Percentiles rank a stretch among this genome's conserved stretches.
phyloP scores from a whole-genome alignment of 92 coral and sea anemone species.

The Porites rus region DNA sequence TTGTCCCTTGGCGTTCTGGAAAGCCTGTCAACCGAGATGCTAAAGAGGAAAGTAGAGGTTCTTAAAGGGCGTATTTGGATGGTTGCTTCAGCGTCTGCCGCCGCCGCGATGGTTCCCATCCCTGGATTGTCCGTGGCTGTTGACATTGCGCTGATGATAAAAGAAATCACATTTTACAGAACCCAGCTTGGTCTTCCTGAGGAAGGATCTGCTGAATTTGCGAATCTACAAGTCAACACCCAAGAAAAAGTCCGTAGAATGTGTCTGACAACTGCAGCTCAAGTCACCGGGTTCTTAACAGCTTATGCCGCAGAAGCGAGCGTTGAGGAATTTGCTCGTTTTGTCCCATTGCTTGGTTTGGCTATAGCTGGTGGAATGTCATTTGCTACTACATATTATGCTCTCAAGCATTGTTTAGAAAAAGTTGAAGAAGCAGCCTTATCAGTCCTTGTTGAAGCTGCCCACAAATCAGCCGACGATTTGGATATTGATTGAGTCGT shows the following conservation, averaged over 20 bases:
- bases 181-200: conserved; percentile 65
- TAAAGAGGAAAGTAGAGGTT: conserved; percentile 50
- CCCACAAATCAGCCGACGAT: conserved; percentile 20
- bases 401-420: conserved; percentile 40
- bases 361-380: conserved; percentile 49
- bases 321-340: conserved; percentile 51
- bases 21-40: conserved; percentile 27
- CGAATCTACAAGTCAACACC: conserved; percentile 19
- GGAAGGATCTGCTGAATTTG: conserved; percentile 37
- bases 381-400: conserved; percentile 45
- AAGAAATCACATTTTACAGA: conserved; percentile 47
- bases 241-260: conserved; percentile 43
- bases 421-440: conserved; percentile 50
- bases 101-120: conserved; percentile 51
- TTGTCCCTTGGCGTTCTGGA: conserved; percentile 36
- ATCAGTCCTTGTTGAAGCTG: conserved; percentile 14
- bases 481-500: not conserved
- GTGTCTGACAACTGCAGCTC: conserved; percentile 28
- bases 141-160: conserved; percentile 37
- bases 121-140: conserved; percentile 53
- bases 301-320: conserved; percentile 34
- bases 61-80: conserved; percentile 56
- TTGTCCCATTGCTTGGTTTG: conserved; percentile 49
- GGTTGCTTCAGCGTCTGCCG: conserved; percentile 55
- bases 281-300: conserved; percentile 10